phyloP scores from a whole-genome alignment of 2,113 vertebrate species.

The Microcebus griseorufus region DNA sequence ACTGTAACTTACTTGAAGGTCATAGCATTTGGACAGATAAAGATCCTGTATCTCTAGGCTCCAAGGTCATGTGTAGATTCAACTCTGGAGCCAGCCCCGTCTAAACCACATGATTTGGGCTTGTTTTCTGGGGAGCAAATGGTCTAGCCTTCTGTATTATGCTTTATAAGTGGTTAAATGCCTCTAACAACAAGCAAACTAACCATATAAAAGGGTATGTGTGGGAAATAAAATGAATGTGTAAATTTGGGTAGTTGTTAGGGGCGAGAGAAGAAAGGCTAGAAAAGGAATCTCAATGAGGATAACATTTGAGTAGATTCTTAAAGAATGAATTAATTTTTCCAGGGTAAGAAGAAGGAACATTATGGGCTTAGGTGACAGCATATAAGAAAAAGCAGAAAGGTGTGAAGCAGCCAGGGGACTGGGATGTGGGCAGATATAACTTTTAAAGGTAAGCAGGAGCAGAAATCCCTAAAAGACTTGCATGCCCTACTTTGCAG shows the following conservation, averaged over 20 bases:
- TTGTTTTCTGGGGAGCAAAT: neutral
- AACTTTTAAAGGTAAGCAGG: neutral
- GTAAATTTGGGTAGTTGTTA: neutral
- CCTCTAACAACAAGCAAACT: neutral
- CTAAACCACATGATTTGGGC: neutral
- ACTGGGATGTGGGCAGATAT: neutral
- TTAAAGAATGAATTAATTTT: conserved; percentile 37
- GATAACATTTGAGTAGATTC: neutral
- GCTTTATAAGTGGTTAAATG: neutral
- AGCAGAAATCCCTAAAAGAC: neutral
- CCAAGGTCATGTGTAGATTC: conserved; percentile 19
- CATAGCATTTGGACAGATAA: neutral
- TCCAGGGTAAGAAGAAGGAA: neutral
- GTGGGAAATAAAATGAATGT: neutral
- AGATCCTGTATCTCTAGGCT: neutral
- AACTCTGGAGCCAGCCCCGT: neutral
- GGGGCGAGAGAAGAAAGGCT: neutral
- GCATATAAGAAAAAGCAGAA: neutral
- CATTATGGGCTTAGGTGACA: neutral
- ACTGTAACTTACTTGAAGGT: neutral
- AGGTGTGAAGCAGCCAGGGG: neutral
- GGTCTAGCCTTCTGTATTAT: neutral
- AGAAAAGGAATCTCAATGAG: neutral
- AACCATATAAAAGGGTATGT: neutral
- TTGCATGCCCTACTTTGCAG: neutral